Evolutionary conservation across 2,113 vertebrate species (phyloP).

Genomic region (Rhinolophus sinicus): DNA sequence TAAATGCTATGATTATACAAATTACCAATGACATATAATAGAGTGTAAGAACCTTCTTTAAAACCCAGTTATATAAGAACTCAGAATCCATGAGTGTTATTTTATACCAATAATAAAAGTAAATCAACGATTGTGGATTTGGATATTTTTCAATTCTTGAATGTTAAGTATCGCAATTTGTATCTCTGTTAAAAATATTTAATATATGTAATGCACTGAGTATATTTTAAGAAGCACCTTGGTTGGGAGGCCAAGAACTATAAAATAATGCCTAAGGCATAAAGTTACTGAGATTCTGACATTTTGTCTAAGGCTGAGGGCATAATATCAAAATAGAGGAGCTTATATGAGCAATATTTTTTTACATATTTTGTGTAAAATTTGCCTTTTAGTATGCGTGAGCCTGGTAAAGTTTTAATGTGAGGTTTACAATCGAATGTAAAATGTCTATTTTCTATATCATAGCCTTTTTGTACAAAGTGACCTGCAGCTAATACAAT

Average conservation of each 20-base stretch:
- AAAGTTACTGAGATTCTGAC: slow-evolving; percentile 36
- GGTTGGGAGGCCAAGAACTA: slow-evolving; percentile 35
- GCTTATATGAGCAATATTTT: not conserved
- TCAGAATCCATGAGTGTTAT: slow-evolving; percentile 62
- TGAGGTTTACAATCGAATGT: not conserved
- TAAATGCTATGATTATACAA: slow-evolving; percentile 72
- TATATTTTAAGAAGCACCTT: not conserved
- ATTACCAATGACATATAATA: slow-evolving; percentile 71
- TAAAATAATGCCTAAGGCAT: not conserved
- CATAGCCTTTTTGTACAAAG: not conserved
- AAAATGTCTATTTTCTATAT: not conserved
- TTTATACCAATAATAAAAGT: slow-evolving; percentile 50
- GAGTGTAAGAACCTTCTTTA: slow-evolving; percentile 66
- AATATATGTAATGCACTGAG: not conserved
- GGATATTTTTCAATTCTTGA: not conserved
- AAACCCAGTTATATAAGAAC: slow-evolving; percentile 53
- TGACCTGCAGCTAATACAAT: not conserved
- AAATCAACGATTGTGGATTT: slow-evolving; percentile 54
- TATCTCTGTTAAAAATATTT: slow-evolving; percentile 35
- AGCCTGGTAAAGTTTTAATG: not conserved
- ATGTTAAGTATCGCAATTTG: not conserved
- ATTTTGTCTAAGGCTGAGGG: not conserved
- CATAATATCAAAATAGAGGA: slow-evolving; percentile 35
- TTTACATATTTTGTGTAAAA: slow-evolving; percentile 25
- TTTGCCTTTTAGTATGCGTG: not conserved